These are phyloP conservation scores for Dromaius novaehollandiae DNA, from an alignment of 2,113 vertebrate species.

Conservation along the genomic window DNA sequence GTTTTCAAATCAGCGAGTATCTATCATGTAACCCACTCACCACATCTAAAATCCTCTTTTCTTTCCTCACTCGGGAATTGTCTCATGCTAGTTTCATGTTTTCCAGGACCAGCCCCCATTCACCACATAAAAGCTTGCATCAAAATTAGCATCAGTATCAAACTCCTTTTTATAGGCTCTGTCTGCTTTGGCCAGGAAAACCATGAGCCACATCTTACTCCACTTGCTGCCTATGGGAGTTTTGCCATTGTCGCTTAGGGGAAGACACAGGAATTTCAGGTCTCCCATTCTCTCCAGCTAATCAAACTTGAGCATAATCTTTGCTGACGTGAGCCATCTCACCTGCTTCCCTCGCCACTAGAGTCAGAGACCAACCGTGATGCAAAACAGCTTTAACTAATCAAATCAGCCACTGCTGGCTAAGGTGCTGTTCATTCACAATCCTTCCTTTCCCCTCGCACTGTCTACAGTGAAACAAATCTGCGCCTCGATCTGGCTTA, in stretches of 20 bases:
- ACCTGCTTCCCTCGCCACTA: background rate
- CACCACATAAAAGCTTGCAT: background rate
- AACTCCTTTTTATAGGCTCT: background rate
- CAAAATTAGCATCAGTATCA: background rate
- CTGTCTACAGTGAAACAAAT: background rate
- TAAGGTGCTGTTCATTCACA: background rate
- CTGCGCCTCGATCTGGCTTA: background rate
- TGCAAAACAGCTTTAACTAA: conserved; percentile 1
- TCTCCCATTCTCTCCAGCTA: background rate
- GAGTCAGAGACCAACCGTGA: background rate
- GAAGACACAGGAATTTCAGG: background rate
- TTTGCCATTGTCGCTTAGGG: conserved; percentile 30
- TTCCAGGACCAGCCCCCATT: background rate
- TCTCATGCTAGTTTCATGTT: background rate
- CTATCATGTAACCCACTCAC: background rate
- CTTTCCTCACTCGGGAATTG: background rate
- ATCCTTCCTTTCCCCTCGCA: background rate
- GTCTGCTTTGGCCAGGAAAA: background rate
- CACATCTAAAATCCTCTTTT: conserved; percentile 9
- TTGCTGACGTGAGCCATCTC: background rate
- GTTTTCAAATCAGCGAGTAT: background rate
- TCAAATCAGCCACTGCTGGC: background rate
- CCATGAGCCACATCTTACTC: background rate
- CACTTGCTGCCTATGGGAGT: background rate
- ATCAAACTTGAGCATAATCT: background rate